Percentiles rank a stretch among this genome's conserved stretches.
Conservation (phyloP, 2,888 invertebrate species). For the Eutolmus rufibarbis region DNA sequence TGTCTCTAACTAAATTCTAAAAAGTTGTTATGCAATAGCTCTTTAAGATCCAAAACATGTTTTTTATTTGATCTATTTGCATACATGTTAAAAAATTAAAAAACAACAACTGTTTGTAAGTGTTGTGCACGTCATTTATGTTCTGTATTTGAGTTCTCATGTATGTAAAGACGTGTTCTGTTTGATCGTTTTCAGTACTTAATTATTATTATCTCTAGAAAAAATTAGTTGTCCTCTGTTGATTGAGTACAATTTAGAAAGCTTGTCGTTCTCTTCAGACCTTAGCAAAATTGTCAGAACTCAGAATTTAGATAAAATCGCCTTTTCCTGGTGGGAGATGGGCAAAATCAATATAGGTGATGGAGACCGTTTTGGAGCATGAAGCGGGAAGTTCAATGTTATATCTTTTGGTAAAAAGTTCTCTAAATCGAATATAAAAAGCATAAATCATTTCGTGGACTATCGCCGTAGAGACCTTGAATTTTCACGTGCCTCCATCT, state of each 20-base stretch:
- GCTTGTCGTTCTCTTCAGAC: background rate
- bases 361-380: background rate
- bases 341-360: background rate
- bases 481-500: background rate
- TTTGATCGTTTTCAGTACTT: background rate
- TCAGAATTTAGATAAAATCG: background rate
- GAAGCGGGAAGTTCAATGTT: background rate
- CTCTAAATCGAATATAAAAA: background rate
- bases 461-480: background rate
- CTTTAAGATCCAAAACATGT: background rate
- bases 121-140: background rate
- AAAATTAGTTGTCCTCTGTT: background rate
- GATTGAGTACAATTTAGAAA: background rate
- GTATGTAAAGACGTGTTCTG: background rate
- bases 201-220: background rate
- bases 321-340: background rate
- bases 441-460: background rate
- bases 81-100: background rate
- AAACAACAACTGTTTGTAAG: background rate
- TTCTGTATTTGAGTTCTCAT: background rate
- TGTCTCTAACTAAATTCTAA: too few species aligned
- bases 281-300: background rate
- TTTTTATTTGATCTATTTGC: background rate
- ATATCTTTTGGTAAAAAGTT: background rate
- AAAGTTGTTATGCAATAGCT: too few species aligned